Evolutionary conservation across 37 sponge, comb jelly and placozoan species (phyloP), one percentile per base, ranked within the genome.

Genomic region (Halichondria panicea): DNA sequence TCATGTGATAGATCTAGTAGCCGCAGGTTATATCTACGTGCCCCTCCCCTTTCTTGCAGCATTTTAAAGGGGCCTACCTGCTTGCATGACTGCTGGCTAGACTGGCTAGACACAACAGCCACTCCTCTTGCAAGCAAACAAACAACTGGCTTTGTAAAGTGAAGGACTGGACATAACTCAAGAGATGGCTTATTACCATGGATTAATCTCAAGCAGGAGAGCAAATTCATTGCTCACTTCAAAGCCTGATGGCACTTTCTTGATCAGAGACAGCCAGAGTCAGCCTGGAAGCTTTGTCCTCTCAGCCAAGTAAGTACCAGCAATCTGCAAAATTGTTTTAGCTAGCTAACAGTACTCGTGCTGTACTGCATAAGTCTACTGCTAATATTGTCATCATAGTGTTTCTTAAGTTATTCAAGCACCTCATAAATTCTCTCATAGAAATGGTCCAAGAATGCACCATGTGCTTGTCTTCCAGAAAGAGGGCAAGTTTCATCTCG

Each of bases 231-330:
- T 86, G 0, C 86, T 86, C 30, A 66, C 54, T 52, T 33, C 43
- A 8, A 43, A 34, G 32, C 42, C 37, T 0, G 72, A 86, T 65
- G 80, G 86, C 9, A 43, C 65, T 4, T 86, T 86, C 43, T 60
- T 86, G 9, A 40, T 86, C 55, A 37, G 86, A 34, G 86, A 86
- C 69, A 86, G 86, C 50, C 86, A 86, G 27, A 86, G 86, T 54
- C 67, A 72, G 57, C 86, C 86, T 5, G 86, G 86, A 38, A 37
- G 72, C 50, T 86, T 86, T 44, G 86, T 86, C 27, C 74, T 86
- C 34, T 81, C 82, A 19, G 82, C 82, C 39, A 81, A 81, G 82
- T 81, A 50, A 81, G 74, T 8, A 53, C 55, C 59, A 18, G 54
- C 43, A 43, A 76, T 12, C 18, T 28, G 40, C 5, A 55, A 63